phyloP scores from a whole-genome alignment of 2,113 vertebrate genomes.

The Podarcis muralis region DNA sequence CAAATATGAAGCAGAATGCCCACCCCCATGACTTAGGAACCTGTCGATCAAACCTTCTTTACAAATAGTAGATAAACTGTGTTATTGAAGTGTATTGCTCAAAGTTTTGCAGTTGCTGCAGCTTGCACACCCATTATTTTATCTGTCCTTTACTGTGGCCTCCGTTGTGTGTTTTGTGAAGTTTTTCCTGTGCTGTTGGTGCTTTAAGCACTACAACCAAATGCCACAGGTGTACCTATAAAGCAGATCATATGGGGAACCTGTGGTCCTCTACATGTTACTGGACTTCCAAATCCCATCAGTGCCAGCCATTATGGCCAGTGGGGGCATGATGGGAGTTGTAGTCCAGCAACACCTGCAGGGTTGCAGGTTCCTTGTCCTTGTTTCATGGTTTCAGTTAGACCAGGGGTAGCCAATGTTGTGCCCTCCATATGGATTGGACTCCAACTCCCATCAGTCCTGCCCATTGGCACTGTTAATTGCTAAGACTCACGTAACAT shows the following conservation, averaged over 20 bases:
- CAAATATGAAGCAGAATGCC: conserved; percentile 49
- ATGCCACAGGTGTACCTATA: neutral
- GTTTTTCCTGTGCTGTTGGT: neutral
- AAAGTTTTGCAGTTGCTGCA: neutral
- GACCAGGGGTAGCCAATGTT: no score
- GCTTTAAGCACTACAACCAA: neutral
- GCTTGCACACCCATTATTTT: neutral
- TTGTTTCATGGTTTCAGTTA: no score
- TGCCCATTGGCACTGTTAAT: no score
- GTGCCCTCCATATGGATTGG: no score
- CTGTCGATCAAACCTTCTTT: conserved; percentile 21
- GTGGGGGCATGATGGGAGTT: no score
- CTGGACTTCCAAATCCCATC: no score
- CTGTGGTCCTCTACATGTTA: no score
- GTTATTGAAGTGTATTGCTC: neutral
- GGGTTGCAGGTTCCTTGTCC: no score
- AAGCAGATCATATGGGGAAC: neutral
- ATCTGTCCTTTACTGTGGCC: neutral
- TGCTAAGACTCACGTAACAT: no score
- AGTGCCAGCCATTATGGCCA: no score
- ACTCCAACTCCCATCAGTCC: no score
- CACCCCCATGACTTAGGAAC: neutral
- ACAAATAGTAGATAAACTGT: conserved; percentile 40
- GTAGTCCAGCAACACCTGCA: no score
- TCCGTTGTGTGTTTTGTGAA: neutral